phyloP scores from a whole-genome alignment of 2,113 vertebrate species.

The Myotis lucifugus region DNA sequence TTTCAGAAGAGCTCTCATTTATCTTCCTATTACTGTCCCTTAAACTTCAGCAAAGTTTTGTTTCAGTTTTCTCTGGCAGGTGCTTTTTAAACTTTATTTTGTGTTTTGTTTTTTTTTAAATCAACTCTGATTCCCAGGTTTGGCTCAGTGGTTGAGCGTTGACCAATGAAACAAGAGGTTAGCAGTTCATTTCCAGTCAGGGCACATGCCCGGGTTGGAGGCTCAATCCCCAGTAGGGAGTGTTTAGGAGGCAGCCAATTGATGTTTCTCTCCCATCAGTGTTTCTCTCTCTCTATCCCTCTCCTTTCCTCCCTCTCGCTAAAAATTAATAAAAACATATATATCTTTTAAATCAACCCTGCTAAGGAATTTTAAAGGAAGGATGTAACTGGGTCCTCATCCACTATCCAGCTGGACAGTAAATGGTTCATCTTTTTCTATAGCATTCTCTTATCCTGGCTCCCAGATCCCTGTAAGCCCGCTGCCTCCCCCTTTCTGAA shows the following conservation, averaged over 20 bases:
- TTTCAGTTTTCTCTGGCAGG: not conserved
- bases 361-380: not conserved
- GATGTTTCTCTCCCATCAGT: not conserved
- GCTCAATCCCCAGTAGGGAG: no score
- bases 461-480: not conserved
- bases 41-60: not conserved
- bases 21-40: not conserved
- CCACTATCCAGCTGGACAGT: fast-evolving
- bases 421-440: no score
- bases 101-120: no score
- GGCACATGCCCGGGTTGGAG: no score
- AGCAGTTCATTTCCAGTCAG: no score
- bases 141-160: no score
- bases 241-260: not conserved
- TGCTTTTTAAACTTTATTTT: not conserved
- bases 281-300: no score
- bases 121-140: no score
- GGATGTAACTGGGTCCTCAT: not conserved
- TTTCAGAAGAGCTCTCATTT: not conserved
- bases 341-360: not conserved
- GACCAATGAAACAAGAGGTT: no score
- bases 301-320: no score
- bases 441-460: not conserved
- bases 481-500: not conserved
- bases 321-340: no score